Evolutionary conservation across 2,888 invertebrate genomes (phyloP), one percentile per base, ranked within the genome.

Genomic region (Mesorhabditis spiculigera): DNA sequence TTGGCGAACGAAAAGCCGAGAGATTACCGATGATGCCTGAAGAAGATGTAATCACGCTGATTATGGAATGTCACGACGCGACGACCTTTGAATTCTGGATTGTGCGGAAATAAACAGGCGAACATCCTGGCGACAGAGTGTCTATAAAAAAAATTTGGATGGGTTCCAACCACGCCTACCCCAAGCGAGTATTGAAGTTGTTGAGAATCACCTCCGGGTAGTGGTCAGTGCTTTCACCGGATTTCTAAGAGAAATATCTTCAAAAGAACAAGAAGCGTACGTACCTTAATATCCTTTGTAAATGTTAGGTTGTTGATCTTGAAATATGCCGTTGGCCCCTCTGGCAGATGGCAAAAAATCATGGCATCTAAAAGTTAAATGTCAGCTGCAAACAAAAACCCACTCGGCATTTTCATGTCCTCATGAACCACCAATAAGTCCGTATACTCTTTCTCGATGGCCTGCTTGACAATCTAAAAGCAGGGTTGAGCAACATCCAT

Each of bases 1-100:
- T 28, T 28, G 28, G 28, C 28, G 28, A 28, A 28, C 28, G 28
- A 28, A 28, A 3, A 28, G 28, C 28, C 28, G 28, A 28, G 28
- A 67, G 42, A 63, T 42, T 83, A 93, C 91, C 95, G 91, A 87
- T 98, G 96, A 88, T 98, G 96, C 71, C 98, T 90, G 87, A 99
- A 96, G 89, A 99, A 98, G 81, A 98, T 93, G 86, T 93, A 98
- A 89, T 99, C 98, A 72, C 98, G 90, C 87, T 99, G 98, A 88
- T 99, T 98, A 88, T 99, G 98, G 87, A 99, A 96, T 45, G 97
- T 96, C 74, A 95, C 94, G 0, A 92, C 94, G 74, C 96, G 90
- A 4, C 95, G 90, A 0, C 97, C 97, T 76, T 91, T 91, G 88
- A 95, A 99, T 87, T 98, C 91, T 0, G 98, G 97, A 87, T 93